These are phyloP conservation scores for Agrenia bidenticulata DNA, from an alignment of 2,888 invertebrate genomes.

Conservation along the genomic window DNA sequence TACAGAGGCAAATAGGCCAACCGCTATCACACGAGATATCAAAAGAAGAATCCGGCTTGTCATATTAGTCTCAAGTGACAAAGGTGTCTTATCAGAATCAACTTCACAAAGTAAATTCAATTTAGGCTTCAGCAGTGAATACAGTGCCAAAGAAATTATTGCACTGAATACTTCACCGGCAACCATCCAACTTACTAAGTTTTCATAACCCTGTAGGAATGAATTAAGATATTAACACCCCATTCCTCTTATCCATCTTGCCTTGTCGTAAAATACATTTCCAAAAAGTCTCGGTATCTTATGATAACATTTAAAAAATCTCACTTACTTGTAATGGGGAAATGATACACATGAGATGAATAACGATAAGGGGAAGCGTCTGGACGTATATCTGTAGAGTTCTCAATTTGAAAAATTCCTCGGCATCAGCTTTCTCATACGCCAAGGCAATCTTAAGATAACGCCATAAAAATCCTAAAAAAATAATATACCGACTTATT, in stretches of 20 bases:
- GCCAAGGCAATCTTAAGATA: slow-evolving; percentile 53
- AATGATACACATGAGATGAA: slow-evolving; percentile 52
- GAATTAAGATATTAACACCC: background rate
- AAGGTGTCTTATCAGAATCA: background rate
- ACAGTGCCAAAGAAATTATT: slow-evolving; percentile 3
- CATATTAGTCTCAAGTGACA: slow-evolving; percentile 6
- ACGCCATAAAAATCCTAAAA: slow-evolving; percentile 53
- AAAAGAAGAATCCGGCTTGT: slow-evolving; percentile 13
- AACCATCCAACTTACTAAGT: slow-evolving; percentile 3
- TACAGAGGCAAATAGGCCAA: background rate
- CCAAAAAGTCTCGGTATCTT: too few relatives aligned
- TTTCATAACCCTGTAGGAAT: background rate
- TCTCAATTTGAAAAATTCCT: slow-evolving; percentile 53
- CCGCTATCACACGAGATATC: slow-evolving; percentile 14
- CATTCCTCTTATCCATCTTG: too few relatives aligned
- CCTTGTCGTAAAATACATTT: too few relatives aligned
- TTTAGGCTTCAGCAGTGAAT: slow-evolving; percentile 2
- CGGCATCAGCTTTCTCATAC: slow-evolving; percentile 53
- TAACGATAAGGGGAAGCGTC: slow-evolving; percentile 50
- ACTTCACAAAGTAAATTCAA: background rate
- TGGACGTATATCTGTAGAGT: slow-evolving; percentile 52
- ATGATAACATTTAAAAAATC: background rate
- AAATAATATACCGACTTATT: background rate
- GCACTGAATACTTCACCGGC: slow-evolving; percentile 14
- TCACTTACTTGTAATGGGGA: background rate